Evolutionary conservation across 2,113 vertebrate species (phyloP), one percentile per base, ranked within the genome.

Genomic region (Andinoacara biseriatus): DNA sequence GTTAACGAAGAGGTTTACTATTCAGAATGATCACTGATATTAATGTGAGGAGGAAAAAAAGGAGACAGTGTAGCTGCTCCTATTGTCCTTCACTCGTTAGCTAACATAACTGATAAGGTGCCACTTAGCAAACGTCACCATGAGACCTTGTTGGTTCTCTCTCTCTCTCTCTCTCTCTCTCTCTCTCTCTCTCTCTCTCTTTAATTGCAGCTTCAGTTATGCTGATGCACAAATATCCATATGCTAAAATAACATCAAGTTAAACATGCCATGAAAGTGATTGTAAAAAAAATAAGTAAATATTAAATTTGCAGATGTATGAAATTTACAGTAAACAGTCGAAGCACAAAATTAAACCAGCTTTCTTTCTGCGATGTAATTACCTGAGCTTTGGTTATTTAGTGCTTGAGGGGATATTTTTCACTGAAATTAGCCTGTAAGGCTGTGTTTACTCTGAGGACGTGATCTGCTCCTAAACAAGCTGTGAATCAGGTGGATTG

Each of bases 311-410:
- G 33, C 60, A 57, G 43, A 57, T 56, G 56, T 59, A 24, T 82
- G 29, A 83, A 78, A 77, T 74, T 52, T 63, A 82, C 65, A 80
- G 35, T 77, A 29, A 86, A 84, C 17, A 17, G 40, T n/a, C 18
- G 35, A 72, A 74, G 81, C 62, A 62, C 77, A 82, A 80, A 61
- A 74, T 80, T 26, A 61, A 83, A 78, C 10, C 46, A 29, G 80
- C 52, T 29, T 75, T 69, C 35, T 72, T 69, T 83, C 22, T 77
- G 29, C 31, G 59, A 2, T 84, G 76, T 61, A 80, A 84, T 83
- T 83, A 86, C 22, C 62, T 76, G 24, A 85, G 40, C 1, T 31
- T 29, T 56, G 35, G 15, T 46, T 78, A 31, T 83, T 72, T 63
- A 6, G 22, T n/a, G 22, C 56, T 59, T 5, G 0, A 1, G 0